Base-by-base conservation (phyloP, 2,888 invertebrate species). In the Dolomedes plantarius region DNA sequence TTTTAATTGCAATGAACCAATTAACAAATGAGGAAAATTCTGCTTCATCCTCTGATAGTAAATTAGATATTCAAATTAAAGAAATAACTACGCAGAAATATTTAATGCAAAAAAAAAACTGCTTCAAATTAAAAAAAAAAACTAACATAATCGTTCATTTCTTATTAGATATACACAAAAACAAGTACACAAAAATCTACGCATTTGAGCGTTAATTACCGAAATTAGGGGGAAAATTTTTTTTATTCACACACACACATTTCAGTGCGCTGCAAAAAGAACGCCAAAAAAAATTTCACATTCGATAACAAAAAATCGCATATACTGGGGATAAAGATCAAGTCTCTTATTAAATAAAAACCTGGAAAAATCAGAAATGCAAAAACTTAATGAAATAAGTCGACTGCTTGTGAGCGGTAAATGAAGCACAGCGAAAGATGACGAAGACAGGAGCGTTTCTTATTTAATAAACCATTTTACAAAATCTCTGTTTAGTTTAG, bases 401-500 rank as follows among this genome's bases (percentile, higher is more conserved):
- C 31, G 56, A 67, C 77, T 85, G 71, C 67, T 28, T 73, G 67
- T 41, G 62, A 82, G 41, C 41, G 83, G 28, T 36, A 85, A 71
- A 32, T 68, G 69, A 68, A 65, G 36, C 28, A 29, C 39, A 39
- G 13, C 39, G 50, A 71, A 69, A 73, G 62, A 56, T 27, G 46
- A 29, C 19, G 36, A 27, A 27, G 19, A 74, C 16, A 56, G 19
- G 62, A 11, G 73, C 56, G 65, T 72, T 73, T 68, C 64, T 85
- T 85, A 85, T 85, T 85, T 56, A 85, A 85, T 85, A 85, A 85
- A 85, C 77, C 83, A 85, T 85, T 85, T 85, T 85, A 68, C 83
- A 85, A 85, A 85, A 85, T 85, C 83, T 85, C 83, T 85, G 83
- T 85, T 85, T 85, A 85, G 83, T 85, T 78, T 85, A 85, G 83